Percentiles rank a stretch among this genome's conserved stretches.
Evolutionary conservation across 2,113 vertebrate species (phyloP).

Genomic region (Rhea pennata): DNA sequence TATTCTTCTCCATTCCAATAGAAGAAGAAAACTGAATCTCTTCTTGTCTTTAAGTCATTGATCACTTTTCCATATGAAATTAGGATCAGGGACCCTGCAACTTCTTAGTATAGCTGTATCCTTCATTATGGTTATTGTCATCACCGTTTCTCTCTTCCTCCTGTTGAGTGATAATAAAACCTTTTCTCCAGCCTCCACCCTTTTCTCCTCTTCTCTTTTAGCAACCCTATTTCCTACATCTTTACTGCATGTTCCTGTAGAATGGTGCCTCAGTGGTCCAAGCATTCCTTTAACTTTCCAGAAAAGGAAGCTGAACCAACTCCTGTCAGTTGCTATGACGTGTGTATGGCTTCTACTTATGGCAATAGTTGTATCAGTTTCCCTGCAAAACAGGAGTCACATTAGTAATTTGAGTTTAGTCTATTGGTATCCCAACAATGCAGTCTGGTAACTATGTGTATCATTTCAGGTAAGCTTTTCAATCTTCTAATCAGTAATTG

Average conservation of each 20-base stretch:
- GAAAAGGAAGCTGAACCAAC: constrained; percentile 80
- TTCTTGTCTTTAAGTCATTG: not conserved
- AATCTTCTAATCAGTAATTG: not conserved
- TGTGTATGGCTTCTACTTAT: not conserved
- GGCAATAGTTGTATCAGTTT: not conserved
- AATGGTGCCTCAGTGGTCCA: constrained; percentile 80
- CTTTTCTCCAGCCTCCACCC: constrained; percentile 39
- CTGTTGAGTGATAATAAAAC: constrained; percentile 53
- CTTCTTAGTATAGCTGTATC: constrained; percentile 4
- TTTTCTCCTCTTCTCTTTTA: constrained; percentile 51
- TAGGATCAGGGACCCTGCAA: not conserved
- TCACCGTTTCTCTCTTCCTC: not conserved
- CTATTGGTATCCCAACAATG: not conserved
- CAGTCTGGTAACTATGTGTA: not conserved
- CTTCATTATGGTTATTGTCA: not conserved
- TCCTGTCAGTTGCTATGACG: constrained; percentile 81
- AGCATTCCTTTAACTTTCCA: constrained; percentile 82
- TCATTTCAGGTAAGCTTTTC: not conserved
- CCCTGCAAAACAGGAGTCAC: not conserved
- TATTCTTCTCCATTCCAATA: not conserved
- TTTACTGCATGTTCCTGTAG: constrained; percentile 82
- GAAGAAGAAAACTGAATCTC: not conserved
- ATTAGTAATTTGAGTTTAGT: not conserved
- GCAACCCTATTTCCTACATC: constrained; percentile 48
- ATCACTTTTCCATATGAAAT: not conserved